These are phyloP conservation scores for Blennius ocellaris DNA, from an alignment of 2,113 vertebrate species.

Conservation along the genomic window DNA sequence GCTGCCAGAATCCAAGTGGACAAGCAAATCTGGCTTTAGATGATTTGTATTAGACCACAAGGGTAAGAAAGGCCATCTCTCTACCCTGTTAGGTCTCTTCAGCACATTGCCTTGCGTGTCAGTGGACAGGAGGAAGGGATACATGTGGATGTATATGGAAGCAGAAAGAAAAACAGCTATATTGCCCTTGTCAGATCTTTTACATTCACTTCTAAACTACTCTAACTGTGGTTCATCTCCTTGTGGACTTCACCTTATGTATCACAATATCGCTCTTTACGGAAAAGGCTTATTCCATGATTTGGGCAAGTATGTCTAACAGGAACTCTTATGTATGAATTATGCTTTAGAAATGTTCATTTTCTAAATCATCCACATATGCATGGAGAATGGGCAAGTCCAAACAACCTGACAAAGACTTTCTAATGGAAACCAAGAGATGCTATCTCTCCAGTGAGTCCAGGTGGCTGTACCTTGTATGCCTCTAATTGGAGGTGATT, in stretches of 20 bases:
- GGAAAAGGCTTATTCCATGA: conserved; percentile 2
- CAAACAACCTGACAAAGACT: too few species aligned
- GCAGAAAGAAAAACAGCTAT: conserved; percentile 7
- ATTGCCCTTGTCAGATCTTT: conserved; percentile 5
- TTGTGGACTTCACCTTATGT: conserved; percentile 23
- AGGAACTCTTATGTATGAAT: not conserved
- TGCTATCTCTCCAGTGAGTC: too few species aligned
- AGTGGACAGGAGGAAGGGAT: not conserved
- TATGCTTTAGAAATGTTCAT: not conserved
- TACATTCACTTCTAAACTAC: not conserved
- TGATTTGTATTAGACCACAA: conserved; percentile 29
- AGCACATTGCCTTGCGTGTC: conserved; percentile 42
- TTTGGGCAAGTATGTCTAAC: conserved; percentile 28
- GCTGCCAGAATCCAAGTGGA: not conserved
- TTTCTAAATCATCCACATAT: not conserved
- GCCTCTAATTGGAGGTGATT: too few species aligned
- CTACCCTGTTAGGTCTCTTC: conserved; percentile 4
- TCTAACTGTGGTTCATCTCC: conserved; percentile 19
- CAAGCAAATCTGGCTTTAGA: conserved; percentile 4
- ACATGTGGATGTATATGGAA: conserved; percentile 6
- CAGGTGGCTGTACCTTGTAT: too few species aligned
- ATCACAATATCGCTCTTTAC: conserved; percentile 12
- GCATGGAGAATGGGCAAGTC: too few species aligned
- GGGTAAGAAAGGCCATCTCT: conserved; percentile 25
- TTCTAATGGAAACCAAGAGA: too few species aligned